These are phyloP conservation scores for Nesidiocoris tenuis DNA, from an alignment of 2,888 invertebrate species.

Conservation along the genomic window DNA sequence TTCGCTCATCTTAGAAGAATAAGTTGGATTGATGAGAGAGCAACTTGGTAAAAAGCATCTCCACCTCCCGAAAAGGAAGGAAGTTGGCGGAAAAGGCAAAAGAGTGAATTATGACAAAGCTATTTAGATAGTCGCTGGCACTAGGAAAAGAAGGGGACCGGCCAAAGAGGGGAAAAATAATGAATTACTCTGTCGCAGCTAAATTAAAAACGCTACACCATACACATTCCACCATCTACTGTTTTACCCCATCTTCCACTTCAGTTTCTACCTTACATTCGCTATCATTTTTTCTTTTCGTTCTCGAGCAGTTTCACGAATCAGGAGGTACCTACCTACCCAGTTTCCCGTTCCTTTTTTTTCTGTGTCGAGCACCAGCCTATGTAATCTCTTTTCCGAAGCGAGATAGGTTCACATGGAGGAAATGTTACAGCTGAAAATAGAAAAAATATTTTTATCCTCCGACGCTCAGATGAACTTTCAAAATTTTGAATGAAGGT, in stretches of 20 bases:
- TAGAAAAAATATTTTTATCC: no score
- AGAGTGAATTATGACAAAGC: slow-evolving; percentile 37
- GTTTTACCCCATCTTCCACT: background rate
- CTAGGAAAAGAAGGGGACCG: background rate
- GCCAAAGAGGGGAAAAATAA: slow-evolving; percentile 3
- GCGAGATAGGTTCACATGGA: no score
- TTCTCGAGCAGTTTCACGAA: background rate
- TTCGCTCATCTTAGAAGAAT: background rate
- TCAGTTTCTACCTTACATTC: background rate
- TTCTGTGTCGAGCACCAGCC: no score
- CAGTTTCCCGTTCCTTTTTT: background rate
- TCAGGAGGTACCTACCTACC: background rate
- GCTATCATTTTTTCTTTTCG: background rate
- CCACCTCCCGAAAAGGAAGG: background rate
- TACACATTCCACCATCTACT: background rate
- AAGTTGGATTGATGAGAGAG: background rate
- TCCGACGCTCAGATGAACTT: no score
- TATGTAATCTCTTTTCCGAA: no score
- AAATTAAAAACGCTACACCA: slow-evolving; percentile 36
- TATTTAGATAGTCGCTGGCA: slow-evolving; percentile 23
- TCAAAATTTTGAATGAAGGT: no score
- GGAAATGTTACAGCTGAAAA: no score
- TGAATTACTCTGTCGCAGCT: slow-evolving; percentile 38
- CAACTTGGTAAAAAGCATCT: background rate
- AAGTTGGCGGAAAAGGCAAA: background rate